Base-by-base conservation (phyloP, 92 coral and sea anemone species). In the Porites evermanni region DNA sequence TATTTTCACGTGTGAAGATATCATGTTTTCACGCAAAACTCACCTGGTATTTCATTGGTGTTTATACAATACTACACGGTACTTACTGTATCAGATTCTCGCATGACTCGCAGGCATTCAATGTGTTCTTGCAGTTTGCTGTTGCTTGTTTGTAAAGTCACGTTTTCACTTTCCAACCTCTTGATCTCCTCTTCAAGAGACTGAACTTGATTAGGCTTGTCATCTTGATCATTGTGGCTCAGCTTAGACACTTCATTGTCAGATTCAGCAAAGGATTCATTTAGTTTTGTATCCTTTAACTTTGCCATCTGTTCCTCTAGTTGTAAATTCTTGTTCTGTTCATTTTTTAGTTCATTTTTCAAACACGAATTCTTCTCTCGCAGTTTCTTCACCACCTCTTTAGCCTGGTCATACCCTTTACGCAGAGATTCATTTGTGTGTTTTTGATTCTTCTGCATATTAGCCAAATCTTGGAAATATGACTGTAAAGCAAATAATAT, bases 371-470 rank as follows among this genome's bases (percentile, higher is more conserved):
- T 92, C 60, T 86, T 93, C 23, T 88, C 92, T 70, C 95, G 71
- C 68, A 94, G 89, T 19, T 90, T 90, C 74, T 64, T 88, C 56
- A 94, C 94, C 38, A 90, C 89, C 14, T 92, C 90, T 71, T 80
- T 92, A 2, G 98, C 98, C 58, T 84, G 89, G 32, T 92, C 89
- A 75, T 94, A 94, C 17, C 92, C 95, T 64, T 67, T 63, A 38
- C 88, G 80, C 24, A 90, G 51, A 11, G 59, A 67, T 67, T 90
- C 95, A 21, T 63, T 88, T 56, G 79, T 38, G 70, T 89, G 85
- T 38, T 82, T 89, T 58, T 92, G 92, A 13, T n/a, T 75, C 59
- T 88, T 84, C 83, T 92, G 95, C 82, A 92, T 86, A 16, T 56
- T 85, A 4, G 85, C 90, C 52, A 94, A 86, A 14, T 94, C 98